Evolutionary conservation across 2,113 vertebrate species (phyloP), one percentile per base, ranked within the genome.

Genomic region (Lampris incognitus): DNA sequence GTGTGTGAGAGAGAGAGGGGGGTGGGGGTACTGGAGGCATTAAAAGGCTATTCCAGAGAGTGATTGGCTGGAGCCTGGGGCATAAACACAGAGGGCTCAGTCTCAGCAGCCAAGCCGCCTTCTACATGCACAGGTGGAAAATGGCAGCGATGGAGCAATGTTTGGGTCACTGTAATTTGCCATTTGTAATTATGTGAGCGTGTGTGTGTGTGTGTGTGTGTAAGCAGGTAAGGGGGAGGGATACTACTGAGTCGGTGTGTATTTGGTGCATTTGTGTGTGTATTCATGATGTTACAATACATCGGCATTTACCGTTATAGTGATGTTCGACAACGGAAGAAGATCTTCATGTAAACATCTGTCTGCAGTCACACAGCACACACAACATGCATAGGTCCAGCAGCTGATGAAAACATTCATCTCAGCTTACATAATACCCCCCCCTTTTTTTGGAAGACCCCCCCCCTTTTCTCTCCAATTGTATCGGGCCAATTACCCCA

Each of bases 21-120:
- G 24, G 24, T 24, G 24, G 24, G 24, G 24, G 24, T 24, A 24
- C 24, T 24, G 60, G 48, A 66, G 76, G 74, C 36, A 55, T 40
- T 76, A 69, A 81, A 81, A 68, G 74, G 1, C 59, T 37, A 59
- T 57, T 39, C 36, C 13, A 78, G 62, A 49, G 55, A 49, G 57
- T 39, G 66, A 66, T 76, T 75, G 55, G 60, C 13, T 39, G 3
- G 75, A 72, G 91, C 92, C 92, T 83, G 79, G 69, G 88, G 92
- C 85, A 69, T 93, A 80, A 93, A 92, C 91, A 92, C 87, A 74
- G 51, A 72, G 10, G 81, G 79, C 67, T 46, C 58, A 10, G 24
- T 54, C 65, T 10, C 56, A 63, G 84, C 24, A 59, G 64, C 48
- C 6, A 11, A 59, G 69, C 60, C 7, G 72, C 66, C 50, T 10